phyloP scores from a whole-genome alignment of 2,888 invertebrate species.

The Drosophila siamana region DNA sequence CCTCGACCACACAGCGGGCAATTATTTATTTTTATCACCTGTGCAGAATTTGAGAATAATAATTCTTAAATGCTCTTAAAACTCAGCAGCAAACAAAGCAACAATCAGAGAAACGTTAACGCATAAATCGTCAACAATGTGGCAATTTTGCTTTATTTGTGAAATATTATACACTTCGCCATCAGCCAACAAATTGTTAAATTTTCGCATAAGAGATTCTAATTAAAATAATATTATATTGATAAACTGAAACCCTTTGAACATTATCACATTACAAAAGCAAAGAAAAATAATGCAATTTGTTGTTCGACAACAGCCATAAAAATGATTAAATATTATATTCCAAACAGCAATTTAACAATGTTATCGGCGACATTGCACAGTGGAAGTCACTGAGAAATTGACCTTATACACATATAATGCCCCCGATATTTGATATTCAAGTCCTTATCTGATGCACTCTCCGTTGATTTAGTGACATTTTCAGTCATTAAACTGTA shows the following conservation, averaged over 20 bases:
- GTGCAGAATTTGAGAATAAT: neutral
- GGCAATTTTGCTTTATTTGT: neutral
- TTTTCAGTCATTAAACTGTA: slow-evolving; percentile 61
- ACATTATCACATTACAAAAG: neutral
- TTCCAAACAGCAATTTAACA: slow-evolving; percentile 48
- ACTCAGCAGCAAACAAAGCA: neutral
- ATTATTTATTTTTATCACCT: slow-evolving; percentile 20
- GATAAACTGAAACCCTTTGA: neutral
- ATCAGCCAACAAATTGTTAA: neutral
- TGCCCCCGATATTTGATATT: slow-evolving; percentile 38
- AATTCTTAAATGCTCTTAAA: neutral
- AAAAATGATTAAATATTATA: slow-evolving; percentile 44
- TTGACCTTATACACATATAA: slow-evolving; percentile 19
- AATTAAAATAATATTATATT: neutral
- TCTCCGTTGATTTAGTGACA: slow-evolving; percentile 56
- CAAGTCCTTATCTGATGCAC: slow-evolving; percentile 38
- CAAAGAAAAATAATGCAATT: neutral
- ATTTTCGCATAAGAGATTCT: neutral
- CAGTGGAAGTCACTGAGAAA: slow-evolving; percentile 19
- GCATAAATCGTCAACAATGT: neutral
- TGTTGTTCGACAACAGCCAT: slow-evolving; percentile 10
- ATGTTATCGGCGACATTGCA: slow-evolving; percentile 58
- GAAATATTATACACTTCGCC: neutral
- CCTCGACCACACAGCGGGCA: slow-evolving; percentile 1
- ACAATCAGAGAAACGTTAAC: neutral